phyloP scores from a whole-genome alignment of 2,113 vertebrate species.

The Saccopteryx bilineata region DNA sequence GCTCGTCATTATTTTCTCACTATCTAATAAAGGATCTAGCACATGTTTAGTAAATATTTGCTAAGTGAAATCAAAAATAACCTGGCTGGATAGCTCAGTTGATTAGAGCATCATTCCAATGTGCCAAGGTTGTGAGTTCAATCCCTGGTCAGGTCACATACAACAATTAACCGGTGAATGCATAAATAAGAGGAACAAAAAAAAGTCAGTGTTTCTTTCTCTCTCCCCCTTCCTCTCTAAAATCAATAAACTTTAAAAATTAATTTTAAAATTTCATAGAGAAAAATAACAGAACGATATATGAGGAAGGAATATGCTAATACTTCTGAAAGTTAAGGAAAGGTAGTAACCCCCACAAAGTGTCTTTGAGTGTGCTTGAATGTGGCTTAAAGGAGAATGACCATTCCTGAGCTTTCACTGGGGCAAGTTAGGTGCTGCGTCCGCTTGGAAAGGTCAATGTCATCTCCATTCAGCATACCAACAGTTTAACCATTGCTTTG shows the following conservation, averaged over 20 bases:
- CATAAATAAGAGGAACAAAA: too few species aligned
- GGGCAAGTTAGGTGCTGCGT: neutral
- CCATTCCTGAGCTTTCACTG: neutral
- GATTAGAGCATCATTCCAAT: too few species aligned
- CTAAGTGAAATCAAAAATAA: neutral
- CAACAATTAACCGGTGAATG: too few species aligned
- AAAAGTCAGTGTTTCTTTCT: too few species aligned
- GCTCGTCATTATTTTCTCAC: neutral
- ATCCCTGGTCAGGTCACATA: too few species aligned
- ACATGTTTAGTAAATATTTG: neutral
- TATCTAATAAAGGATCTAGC: neutral
- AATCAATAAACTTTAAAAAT: too few species aligned
- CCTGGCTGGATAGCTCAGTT: too few species aligned
- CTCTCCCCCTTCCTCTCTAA: too few species aligned
- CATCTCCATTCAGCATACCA: conserved; percentile 41
- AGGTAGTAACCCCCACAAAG: too few species aligned
- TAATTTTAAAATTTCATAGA: too few species aligned
- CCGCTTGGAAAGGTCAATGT: conserved; percentile 48
- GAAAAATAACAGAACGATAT: neutral
- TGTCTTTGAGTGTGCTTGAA: neutral
- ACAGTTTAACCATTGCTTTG: neutral
- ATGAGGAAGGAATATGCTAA: neutral
- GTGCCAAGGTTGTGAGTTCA: too few species aligned
- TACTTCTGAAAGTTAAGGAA: neutral
- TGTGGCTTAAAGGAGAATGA: neutral